These are phyloP conservation scores for Drepana arcuata DNA, from an alignment of 1,140 invertebrate genomes.

Conservation along the genomic window DNA sequence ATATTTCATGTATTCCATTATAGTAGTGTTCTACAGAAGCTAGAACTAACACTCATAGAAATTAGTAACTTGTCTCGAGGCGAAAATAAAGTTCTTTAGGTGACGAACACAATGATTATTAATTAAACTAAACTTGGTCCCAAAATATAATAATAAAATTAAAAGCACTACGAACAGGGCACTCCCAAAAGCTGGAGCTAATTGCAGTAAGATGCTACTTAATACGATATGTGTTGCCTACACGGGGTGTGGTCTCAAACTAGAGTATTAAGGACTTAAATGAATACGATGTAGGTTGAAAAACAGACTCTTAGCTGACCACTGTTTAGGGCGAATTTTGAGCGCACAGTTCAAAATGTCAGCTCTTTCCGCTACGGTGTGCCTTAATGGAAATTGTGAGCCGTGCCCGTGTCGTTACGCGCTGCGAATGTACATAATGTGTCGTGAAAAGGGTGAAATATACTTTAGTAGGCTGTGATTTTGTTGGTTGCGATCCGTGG, in stretches of 20 bases:
- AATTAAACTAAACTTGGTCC: too few species aligned
- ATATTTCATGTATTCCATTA: too few species aligned
- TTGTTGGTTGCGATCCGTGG: slow-evolving; percentile 38
- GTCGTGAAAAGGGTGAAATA: slow-evolving; percentile 69
- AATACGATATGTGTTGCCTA: slow-evolving; percentile 68
- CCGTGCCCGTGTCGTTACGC: slow-evolving; percentile 64
- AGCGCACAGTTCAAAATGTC: slow-evolving; percentile 21
- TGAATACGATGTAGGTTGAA: slow-evolving; percentile 8
- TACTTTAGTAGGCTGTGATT: slow-evolving; percentile 63
- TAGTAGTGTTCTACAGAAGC: too few species aligned
- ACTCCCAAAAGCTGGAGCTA: slow-evolving; percentile 57
- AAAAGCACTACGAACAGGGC: too few species aligned
- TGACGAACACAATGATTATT: too few species aligned
- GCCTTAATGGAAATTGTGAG: slow-evolving; percentile 66
- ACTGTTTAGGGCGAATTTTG: slow-evolving; percentile 28
- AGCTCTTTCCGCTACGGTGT: slow-evolving; percentile 28
- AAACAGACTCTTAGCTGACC: slow-evolving; percentile 14
- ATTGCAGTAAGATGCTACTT: slow-evolving; percentile 67
- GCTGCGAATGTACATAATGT: slow-evolving; percentile 67
- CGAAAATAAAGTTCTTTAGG: too few species aligned
- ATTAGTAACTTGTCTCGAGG: too few species aligned
- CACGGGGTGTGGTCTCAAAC: slow-evolving; percentile 37
- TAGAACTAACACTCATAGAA: too few species aligned
- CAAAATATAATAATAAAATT: too few species aligned
- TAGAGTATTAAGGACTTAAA: slow-evolving; percentile 24